Evolutionary conservation across 2,888 invertebrate species (phyloP).

Genomic region (Polyommatus icarus): DNA sequence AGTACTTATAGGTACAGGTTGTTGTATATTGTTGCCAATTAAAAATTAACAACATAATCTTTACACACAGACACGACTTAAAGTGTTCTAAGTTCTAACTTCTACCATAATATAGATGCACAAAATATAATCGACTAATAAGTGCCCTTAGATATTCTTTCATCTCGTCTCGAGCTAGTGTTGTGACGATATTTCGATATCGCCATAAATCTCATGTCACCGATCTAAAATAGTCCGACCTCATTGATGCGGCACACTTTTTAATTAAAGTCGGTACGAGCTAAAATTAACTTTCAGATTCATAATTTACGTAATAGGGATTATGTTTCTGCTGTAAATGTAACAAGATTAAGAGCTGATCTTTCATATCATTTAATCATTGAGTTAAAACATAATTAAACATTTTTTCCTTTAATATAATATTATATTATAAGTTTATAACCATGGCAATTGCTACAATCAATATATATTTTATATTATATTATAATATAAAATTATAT

Average conservation of each 20-base stretch:
- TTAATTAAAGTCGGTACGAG: not conserved
- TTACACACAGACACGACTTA: too few species aligned
- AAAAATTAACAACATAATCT: too few species aligned
- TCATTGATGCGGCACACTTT: slow-evolving; percentile 1
- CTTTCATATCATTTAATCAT: not conserved
- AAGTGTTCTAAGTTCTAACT: too few species aligned
- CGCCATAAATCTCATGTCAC: slow-evolving; percentile 3
- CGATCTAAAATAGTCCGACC: not conserved
- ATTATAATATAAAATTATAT: too few species aligned
- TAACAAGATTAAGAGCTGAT: not conserved
- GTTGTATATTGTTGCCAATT: too few species aligned
- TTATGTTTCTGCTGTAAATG: not conserved
- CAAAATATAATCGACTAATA: too few species aligned
- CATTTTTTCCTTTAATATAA: not conserved
- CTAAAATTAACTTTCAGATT: not conserved
- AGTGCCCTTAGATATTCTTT: too few species aligned
- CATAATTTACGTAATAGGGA: slow-evolving; percentile 6
- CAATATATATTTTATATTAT: too few species aligned
- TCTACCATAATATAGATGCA: too few species aligned
- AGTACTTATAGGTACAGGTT: too few species aligned
- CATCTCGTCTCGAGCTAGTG: slow-evolving; percentile 4
- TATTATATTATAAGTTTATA: too few species aligned
- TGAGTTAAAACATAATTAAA: not conserved
- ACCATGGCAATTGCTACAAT: too few species aligned
- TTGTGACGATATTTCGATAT: slow-evolving; percentile 12